A percentile compares a stretch with the other conserved stretches of the same genome.
Conservation (phyloP, 2,797 vertebrate species). For the Siniperca scherzeri region DNA sequence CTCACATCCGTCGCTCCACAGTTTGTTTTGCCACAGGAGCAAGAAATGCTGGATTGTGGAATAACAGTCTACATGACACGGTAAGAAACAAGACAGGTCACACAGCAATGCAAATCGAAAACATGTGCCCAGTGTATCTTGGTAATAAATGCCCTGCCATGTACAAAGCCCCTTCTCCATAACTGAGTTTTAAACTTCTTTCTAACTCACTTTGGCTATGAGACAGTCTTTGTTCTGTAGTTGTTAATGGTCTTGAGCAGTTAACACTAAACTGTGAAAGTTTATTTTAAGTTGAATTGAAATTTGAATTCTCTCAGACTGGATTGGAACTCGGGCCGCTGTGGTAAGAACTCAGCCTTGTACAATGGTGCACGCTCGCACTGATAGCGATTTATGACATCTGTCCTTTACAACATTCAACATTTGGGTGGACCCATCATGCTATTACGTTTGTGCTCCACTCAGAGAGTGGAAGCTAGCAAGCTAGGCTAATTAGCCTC, state of each 20-base stretch:
- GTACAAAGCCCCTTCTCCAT: slow-evolving; percentile 1
- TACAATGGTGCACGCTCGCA: too few species aligned
- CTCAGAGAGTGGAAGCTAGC: neutral
- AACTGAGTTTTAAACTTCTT: slow-evolving; percentile 25
- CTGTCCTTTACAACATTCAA: too few species aligned
- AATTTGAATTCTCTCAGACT: neutral
- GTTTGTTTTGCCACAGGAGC: slow-evolving; percentile 65
- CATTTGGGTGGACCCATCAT: too few species aligned
- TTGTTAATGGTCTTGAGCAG: slow-evolving; percentile 12
- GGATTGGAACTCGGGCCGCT: too few species aligned
- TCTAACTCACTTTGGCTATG: slow-evolving; percentile 17
- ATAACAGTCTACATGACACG: slow-evolving; percentile 53
- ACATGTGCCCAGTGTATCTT: slow-evolving; percentile 41
- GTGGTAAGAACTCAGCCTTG: too few species aligned
- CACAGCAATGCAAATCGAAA: slow-evolving; percentile 50
- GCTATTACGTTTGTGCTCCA: neutral
- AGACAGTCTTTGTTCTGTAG: slow-evolving; percentile 16
- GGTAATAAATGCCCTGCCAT: slow-evolving; percentile 38
- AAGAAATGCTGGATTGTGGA: slow-evolving; percentile 60
- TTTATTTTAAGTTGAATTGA: neutral
- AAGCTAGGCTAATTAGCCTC: neutral
- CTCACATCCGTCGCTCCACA: slow-evolving; percentile 14
- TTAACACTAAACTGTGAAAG: neutral
- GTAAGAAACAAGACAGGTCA: slow-evolving; percentile 54
- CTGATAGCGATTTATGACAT: too few species aligned